A percentile compares a stretch with the other conserved stretches of the same genome.
Evolutionary conservation across 92 coral and sea anemone genomes (phyloP).

Genomic region (Porites cylindrica): DNA sequence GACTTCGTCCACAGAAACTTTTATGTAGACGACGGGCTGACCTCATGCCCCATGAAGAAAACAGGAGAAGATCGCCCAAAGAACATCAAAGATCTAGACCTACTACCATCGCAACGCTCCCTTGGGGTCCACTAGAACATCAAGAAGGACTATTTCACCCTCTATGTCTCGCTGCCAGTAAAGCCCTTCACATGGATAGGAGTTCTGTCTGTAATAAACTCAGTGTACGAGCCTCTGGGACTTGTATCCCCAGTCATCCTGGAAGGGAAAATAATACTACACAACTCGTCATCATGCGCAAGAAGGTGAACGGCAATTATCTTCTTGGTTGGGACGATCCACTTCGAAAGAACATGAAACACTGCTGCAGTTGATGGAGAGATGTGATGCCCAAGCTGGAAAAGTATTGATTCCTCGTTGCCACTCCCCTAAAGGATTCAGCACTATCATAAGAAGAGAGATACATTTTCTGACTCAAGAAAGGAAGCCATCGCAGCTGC

Average conservation of each 20-base stretch:
- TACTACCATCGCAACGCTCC: not conserved
- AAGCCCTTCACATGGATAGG: not conserved
- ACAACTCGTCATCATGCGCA: conserved; percentile 50
- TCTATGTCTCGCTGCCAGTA: conserved; percentile 12
- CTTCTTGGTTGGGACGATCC: conserved; percentile 58
- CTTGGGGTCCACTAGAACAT: not conserved
- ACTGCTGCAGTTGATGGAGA: conserved; percentile 56
- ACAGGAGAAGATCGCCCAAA: not conserved
- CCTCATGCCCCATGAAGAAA: not conserved
- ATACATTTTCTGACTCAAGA: conserved; percentile 33
- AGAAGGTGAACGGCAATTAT: not conserved
- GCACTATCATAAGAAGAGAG: conserved; percentile 24
- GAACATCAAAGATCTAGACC: not conserved
- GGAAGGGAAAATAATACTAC: conserved; percentile 41
- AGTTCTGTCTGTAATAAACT: conserved; percentile 30
- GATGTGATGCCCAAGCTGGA: conserved; percentile 30
- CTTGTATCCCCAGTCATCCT: not conserved
- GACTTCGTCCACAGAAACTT: not conserved
- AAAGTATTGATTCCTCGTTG: conserved; percentile 29
- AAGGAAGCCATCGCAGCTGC: conserved; percentile 31
- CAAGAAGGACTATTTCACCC: not conserved
- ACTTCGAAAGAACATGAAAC: conserved; percentile 38
- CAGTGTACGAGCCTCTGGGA: conserved; percentile 47
- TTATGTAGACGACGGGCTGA: not conserved
- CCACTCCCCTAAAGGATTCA: conserved; percentile 35